Conservation (phyloP, 2,888 invertebrate genomes). For the Alloplasta piceator region DNA sequence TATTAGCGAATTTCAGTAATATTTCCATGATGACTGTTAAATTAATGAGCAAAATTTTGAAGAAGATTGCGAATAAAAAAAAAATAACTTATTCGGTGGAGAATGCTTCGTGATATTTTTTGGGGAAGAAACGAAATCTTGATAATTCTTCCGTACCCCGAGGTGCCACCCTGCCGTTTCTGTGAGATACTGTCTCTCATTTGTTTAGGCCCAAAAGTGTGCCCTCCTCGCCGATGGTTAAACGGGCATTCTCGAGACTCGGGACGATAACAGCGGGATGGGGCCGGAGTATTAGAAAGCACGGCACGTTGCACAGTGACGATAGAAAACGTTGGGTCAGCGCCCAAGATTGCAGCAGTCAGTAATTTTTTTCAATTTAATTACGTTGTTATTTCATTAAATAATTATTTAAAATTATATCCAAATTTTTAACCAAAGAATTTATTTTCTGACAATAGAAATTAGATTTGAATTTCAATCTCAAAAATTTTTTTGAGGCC, state of each 20-base stretch:
- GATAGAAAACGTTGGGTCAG: slow-evolving; percentile 97
- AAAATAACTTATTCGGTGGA: neutral
- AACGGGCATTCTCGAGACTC: slow-evolving; percentile 94
- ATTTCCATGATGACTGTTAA: too few species aligned
- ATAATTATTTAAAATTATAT: slow-evolving; percentile 18
- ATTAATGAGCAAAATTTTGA: neutral
- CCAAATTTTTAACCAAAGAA: neutral
- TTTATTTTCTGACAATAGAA: neutral
- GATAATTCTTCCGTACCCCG: slow-evolving; percentile 73
- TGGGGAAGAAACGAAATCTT: slow-evolving; percentile 23
- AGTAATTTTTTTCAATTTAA: slow-evolving; percentile 77
- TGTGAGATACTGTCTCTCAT: slow-evolving; percentile 83
- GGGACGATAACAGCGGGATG: slow-evolving; percentile 96
- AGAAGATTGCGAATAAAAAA: slow-evolving; percentile 27
- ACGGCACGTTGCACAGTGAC: slow-evolving; percentile 92
- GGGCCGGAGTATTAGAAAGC: slow-evolving; percentile 94
- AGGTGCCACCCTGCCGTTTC: slow-evolving; percentile 81
- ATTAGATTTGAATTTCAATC: neutral
- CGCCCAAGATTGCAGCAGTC: slow-evolving; percentile 96
- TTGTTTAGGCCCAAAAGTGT: slow-evolving; percentile 93
- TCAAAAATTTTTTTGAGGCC: neutral
- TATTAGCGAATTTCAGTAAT: too few species aligned
- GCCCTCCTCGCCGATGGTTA: slow-evolving; percentile 97
- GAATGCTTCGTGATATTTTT: too few species aligned
- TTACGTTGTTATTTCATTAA: neutral